Evolutionary conservation across 2,888 invertebrate genomes (phyloP), one percentile per base, ranked within the genome.

Genomic region (Trichacis sp.): DNA sequence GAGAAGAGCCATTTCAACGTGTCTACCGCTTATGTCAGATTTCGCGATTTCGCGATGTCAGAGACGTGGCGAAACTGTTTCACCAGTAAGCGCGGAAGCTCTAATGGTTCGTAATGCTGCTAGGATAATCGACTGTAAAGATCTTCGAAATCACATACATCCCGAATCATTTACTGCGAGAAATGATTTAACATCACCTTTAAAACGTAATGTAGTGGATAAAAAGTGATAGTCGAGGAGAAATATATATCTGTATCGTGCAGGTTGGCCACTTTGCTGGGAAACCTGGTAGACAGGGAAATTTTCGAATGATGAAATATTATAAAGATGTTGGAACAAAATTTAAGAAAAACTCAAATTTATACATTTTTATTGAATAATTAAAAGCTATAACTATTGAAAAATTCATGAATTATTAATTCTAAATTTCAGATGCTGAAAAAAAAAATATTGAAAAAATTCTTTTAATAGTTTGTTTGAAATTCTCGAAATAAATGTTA

Each of bases 61-160:
- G 69, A 70, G 68, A 69, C 70, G 70, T 68, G 68, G 69, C 59
- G 65, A 73, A 68, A 73, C 69, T 60, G 64, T 66, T 71, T 76
- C 75, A 70, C 66, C 73, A 75, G 57, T 65, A 68, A 68, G 67
- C 61, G 55, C 67, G 64, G 49, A 58, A 66, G 58, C 72, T 72
- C 77, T 81, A 80, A 80, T 80, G 74, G 76, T 75, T 75, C 74
- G 70, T 78, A 75, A 76, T 70, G 74, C 70, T 64, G 62, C 71
- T 73, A 68, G 69, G 78, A 81, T 80, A 80, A 81, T 81, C 77
- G 80, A 79, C 74, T 72, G 74, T 77, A 73, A 72, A 78, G 77
- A 78, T 76, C 76, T 71, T 73, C 68, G 61, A 71, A 73, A 69
- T 67, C 61, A 53, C 60, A 64, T 62, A 61, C 48, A 62, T 66